These are phyloP conservation scores for Melinaea menophilus DNA, from an alignment of 2,888 invertebrate genomes.

Conservation along the genomic window DNA sequence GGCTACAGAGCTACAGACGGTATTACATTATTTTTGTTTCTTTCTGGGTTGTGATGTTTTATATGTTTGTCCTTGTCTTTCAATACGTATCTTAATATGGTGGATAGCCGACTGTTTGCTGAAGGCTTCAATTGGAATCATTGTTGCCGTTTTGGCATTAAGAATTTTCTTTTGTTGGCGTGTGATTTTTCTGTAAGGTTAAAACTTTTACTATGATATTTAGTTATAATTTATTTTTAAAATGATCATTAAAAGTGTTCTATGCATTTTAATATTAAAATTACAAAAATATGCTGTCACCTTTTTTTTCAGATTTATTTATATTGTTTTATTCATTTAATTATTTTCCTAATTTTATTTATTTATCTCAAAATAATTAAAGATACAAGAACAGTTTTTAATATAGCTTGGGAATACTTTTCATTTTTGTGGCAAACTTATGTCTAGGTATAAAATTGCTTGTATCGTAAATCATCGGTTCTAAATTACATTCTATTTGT, in stretches of 20 bases:
- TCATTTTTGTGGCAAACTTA: too few relatives aligned
- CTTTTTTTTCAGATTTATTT: too few relatives aligned
- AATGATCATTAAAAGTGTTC: not conserved
- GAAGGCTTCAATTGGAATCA: slow-evolving; percentile 60
- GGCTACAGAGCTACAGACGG: slow-evolving; percentile 46
- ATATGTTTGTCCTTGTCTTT: slow-evolving; percentile 44
- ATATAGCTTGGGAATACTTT: too few relatives aligned
- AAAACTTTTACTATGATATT: slow-evolving; percentile 11
- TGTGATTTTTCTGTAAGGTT: slow-evolving; percentile 31
- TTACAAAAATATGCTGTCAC: too few relatives aligned
- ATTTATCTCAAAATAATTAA: too few relatives aligned
- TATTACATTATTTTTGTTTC: slow-evolving; percentile 35
- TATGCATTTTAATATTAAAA: too few relatives aligned
- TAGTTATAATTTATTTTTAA: not conserved
- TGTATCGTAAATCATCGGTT: too few relatives aligned
- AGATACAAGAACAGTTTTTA: too few relatives aligned
- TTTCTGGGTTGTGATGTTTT: slow-evolving; percentile 28
- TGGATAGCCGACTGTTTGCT: slow-evolving; percentile 53
- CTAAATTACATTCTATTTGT: too few relatives aligned
- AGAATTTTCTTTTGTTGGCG: slow-evolving; percentile 38
- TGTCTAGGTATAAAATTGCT: too few relatives aligned
- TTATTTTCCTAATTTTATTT: too few relatives aligned
- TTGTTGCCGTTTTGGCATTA: slow-evolving; percentile 60
- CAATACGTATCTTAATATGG: slow-evolving; percentile 53
- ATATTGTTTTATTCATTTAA: too few relatives aligned